Percentiles rank a stretch among this genome's conserved stretches.
Conservation (phyloP, 2,113 vertebrate genomes). For the Pavo muticus region DNA sequence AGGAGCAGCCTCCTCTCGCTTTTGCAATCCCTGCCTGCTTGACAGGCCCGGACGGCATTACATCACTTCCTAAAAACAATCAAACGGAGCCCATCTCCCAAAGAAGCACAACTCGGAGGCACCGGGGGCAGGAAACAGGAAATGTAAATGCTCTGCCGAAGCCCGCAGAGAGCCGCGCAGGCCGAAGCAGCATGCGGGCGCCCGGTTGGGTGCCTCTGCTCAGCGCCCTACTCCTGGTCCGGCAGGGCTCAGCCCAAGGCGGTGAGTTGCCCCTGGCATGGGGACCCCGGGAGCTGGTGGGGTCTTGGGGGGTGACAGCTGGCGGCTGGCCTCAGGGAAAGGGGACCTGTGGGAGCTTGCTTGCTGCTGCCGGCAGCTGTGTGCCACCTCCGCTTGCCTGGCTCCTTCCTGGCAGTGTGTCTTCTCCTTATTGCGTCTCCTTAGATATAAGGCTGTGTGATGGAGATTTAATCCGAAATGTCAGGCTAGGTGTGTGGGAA, state of each 20-base stretch:
- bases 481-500: neutral
- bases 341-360: neutral
- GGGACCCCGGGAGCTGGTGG: neutral
- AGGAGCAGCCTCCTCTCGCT: constrained; percentile 62
- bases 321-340: neutral
- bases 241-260: neutral
- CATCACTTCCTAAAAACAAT: constrained; percentile 91
- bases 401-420: neutral
- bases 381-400: neutral
- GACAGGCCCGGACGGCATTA: constrained; percentile 88
- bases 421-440: neutral
- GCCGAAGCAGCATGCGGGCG: neutral
- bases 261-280: neutral
- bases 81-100: constrained; percentile 81
- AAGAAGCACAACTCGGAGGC: constrained; percentile 79
- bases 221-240: neutral
- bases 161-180: constrained; percentile 1
- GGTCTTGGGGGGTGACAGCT: neutral
- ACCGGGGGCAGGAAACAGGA: constrained; percentile 88
- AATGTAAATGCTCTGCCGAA: constrained; percentile 77
- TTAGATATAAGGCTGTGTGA: neutral
- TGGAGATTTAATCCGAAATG: neutral
- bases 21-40: constrained; percentile 82
- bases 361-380: neutral
- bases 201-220: neutral